Conservation (phyloP, 2,113 vertebrate genomes). For the Pycnonotus jocosus region DNA sequence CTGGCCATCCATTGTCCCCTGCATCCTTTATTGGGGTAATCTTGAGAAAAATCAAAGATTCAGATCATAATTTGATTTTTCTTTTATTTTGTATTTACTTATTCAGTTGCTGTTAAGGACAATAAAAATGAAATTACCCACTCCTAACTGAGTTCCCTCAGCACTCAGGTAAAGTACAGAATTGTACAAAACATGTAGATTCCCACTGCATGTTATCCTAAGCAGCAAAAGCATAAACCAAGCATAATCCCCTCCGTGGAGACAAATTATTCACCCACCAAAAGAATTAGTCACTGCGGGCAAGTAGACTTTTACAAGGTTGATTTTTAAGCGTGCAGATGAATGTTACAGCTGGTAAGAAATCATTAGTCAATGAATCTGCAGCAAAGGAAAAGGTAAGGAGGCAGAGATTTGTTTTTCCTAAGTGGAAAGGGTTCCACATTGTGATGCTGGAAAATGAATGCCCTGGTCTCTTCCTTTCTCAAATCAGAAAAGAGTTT, state of each 20-base stretch:
- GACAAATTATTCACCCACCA: constrained; percentile 19
- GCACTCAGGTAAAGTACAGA: background rate
- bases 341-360: constrained; percentile 3
- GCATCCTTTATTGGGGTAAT: background rate
- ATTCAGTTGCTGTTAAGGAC: background rate
- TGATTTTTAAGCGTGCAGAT: background rate
- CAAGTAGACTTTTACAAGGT: background rate
- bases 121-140: background rate
- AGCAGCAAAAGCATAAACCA: background rate
- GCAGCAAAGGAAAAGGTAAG: background rate
- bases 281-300: background rate
- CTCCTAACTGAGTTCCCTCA: background rate
- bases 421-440: background rate
- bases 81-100: background rate
- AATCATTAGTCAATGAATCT: background rate
- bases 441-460: background rate
- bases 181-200: background rate
- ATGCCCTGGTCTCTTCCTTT: background rate
- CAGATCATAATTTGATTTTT: background rate
- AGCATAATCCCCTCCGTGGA: background rate
- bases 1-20: background rate
- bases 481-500: background rate
- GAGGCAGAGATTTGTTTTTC: background rate
- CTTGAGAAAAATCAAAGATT: background rate
- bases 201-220: background rate